A percentile compares a stretch with the other conserved stretches of the same genome.
phyloP scores from a whole-genome alignment of 1,140 invertebrate species.

The Monochamus saltuarius region DNA sequence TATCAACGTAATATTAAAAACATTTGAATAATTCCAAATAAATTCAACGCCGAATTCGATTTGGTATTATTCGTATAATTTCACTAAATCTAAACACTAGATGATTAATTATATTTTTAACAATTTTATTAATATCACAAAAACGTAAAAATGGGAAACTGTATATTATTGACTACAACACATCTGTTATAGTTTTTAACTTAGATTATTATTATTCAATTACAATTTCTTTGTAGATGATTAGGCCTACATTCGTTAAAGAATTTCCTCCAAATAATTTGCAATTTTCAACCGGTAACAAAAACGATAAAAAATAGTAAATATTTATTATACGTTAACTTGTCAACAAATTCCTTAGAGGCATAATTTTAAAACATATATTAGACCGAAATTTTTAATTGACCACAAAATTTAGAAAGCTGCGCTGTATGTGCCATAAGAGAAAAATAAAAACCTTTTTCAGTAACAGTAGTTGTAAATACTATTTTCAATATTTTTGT shows the following conservation, averaged over 20 bases:
- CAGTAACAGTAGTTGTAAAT: not conserved
- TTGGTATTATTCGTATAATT: conserved; percentile 1
- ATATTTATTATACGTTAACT: too few relatives aligned
- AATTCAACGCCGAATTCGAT: too few relatives aligned
- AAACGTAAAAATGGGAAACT: conserved; percentile 30
- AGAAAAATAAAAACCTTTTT: not conserved
- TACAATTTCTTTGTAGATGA: conserved; percentile 1
- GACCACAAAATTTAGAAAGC: conserved; percentile 15
- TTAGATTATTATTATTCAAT: conserved; percentile 26
- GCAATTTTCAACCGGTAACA: conserved; percentile 3
- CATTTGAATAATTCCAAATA: conserved; percentile 3
- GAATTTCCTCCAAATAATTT: not conserved
- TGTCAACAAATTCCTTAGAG: not conserved
- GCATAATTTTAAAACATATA: not conserved
- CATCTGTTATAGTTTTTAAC: conserved; percentile 14
- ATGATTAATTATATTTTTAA: conserved; percentile 17
- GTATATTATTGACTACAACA: conserved; percentile 32
- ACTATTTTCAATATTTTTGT: too few relatives aligned
- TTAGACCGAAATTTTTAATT: conserved; percentile 16
- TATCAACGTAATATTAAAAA: conserved; percentile 5
- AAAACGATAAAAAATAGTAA: not conserved
- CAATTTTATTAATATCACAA: conserved; percentile 34
- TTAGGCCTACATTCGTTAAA: not conserved
- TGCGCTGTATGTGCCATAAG: not conserved
- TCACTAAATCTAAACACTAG: conserved; percentile 23